A percentile compares a stretch with the other conserved stretches of the same genome.
Conservation (phyloP, 2,797 vertebrate species). For the Galaxias olidus region DNA sequence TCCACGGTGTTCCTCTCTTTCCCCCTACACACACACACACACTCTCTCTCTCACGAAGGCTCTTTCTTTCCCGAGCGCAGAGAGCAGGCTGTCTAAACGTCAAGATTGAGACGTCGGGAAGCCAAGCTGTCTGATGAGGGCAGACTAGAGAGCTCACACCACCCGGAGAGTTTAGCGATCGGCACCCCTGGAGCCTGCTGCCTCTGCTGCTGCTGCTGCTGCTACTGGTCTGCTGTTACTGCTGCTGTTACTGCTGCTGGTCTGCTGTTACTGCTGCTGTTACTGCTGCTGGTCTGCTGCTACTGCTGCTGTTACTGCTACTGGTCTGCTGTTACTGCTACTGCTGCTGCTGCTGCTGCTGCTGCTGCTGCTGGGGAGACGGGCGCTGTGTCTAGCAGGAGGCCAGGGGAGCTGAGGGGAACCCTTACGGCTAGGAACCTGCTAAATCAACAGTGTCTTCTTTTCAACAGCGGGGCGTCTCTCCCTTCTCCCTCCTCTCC, state of each 20-base stretch:
- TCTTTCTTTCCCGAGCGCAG: constrained; percentile 17
- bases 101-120: constrained; percentile 40
- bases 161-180: constrained; percentile 21
- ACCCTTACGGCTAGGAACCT: background rate
- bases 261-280: too few species aligned
- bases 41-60: constrained; percentile 3
- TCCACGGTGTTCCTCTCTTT: constrained; percentile 22
- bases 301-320: too few species aligned
- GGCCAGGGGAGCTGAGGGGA: constrained; percentile 9
- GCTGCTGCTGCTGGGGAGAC: too few species aligned
- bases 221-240: too few species aligned
- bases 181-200: constrained; percentile 1
- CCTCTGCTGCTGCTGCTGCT: too few species aligned
- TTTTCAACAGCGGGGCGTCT: constrained; percentile 15
- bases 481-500: background rate
- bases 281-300: too few species aligned
- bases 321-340: too few species aligned
- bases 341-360: too few species aligned
- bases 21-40: too few species aligned
- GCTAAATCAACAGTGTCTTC: constrained; percentile 23
- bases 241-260: too few species aligned
- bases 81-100: constrained; percentile 14
- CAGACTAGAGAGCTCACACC: constrained; percentile 44
- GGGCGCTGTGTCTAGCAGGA: constrained; percentile 20
- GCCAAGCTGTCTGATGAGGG: constrained; percentile 29